Percentiles rank a stretch among this genome's conserved stretches.
Conservation (phyloP, 2,797 vertebrate species). For the Zalophus californianus region DNA sequence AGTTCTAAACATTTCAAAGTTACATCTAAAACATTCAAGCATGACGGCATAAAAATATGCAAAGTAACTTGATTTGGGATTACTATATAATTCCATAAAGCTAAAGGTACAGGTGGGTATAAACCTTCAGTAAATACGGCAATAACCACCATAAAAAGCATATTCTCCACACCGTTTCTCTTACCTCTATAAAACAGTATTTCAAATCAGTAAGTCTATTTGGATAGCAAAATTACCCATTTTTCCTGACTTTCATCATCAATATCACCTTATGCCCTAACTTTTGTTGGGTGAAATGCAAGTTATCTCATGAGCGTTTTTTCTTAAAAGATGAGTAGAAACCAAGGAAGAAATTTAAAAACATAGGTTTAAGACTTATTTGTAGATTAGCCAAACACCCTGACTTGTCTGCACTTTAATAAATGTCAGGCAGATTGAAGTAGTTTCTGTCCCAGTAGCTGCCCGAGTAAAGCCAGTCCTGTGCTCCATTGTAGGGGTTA, state of each 20-base stretch:
- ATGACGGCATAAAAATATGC: slow-evolving; percentile 79
- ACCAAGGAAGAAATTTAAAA: slow-evolving; percentile 84
- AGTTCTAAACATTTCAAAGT: slow-evolving; percentile 82
- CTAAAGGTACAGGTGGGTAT: slow-evolving; percentile 77
- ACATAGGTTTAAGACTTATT: slow-evolving; percentile 87
- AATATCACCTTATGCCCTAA: slow-evolving; percentile 62
- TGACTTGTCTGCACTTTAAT: slow-evolving; percentile 89
- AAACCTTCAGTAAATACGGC: slow-evolving; percentile 77
- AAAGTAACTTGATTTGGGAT: slow-evolving; percentile 76
- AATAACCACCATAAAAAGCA: slow-evolving; percentile 38
- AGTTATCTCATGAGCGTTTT: slow-evolving; percentile 43
- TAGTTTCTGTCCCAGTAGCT: slow-evolving; percentile 98
- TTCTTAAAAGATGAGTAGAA: slow-evolving; percentile 85
- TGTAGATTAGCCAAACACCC: slow-evolving; percentile 79
- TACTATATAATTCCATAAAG: slow-evolving; percentile 74
- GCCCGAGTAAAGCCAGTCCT: slow-evolving; percentile 97
- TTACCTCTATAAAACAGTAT: slow-evolving; percentile 64
- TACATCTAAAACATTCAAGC: slow-evolving; percentile 81
- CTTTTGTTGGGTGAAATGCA: slow-evolving; percentile 75
- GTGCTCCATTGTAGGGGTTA: slow-evolving; percentile 95
- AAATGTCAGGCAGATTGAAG: slow-evolving; percentile 96
- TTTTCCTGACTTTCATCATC: slow-evolving; percentile 69
- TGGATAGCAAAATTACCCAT: slow-evolving; percentile 53
- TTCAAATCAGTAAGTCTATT: slow-evolving; percentile 51
- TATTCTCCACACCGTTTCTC: slow-evolving; percentile 31